Evolutionary conservation across 2,113 vertebrate species (phyloP).

Genomic region (Noctilio leporinus): DNA sequence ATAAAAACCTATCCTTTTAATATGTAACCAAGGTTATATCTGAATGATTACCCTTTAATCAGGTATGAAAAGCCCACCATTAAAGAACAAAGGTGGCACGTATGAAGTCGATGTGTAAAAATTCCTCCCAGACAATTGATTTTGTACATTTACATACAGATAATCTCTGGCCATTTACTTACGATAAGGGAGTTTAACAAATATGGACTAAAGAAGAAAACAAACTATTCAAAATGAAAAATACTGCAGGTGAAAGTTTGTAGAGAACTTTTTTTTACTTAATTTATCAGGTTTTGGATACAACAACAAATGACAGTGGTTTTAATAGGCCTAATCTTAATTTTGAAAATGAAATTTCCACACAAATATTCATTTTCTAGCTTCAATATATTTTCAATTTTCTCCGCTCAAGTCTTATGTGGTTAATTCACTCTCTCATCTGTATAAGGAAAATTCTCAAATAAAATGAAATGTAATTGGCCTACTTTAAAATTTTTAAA

Average conservation of each 20-base stretch:
- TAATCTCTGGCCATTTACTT: neutral
- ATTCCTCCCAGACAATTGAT: neutral
- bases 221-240: neutral
- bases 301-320: neutral
- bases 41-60: neutral
- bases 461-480: neutral
- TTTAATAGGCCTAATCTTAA: neutral
- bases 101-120: neutral
- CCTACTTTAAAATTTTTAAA: neutral
- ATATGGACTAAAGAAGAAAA: neutral
- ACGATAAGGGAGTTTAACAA: no score
- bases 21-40: neutral
- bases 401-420: neutral
- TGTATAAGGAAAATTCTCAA: neutral
- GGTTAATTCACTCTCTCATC: neutral
- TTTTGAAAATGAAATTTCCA: neutral
- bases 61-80: neutral
- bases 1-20: neutral
- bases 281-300: neutral
- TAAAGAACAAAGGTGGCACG: neutral
- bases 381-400: neutral
- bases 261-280: neutral
- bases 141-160: neutral
- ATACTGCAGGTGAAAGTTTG: neutral
- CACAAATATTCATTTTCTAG: neutral